Percentiles rank a stretch among this genome's conserved stretches.
phyloP scores from a whole-genome alignment of 37 sponge, comb jelly and placozoan genomes.

The Halisarca cf. caerulea region DNA sequence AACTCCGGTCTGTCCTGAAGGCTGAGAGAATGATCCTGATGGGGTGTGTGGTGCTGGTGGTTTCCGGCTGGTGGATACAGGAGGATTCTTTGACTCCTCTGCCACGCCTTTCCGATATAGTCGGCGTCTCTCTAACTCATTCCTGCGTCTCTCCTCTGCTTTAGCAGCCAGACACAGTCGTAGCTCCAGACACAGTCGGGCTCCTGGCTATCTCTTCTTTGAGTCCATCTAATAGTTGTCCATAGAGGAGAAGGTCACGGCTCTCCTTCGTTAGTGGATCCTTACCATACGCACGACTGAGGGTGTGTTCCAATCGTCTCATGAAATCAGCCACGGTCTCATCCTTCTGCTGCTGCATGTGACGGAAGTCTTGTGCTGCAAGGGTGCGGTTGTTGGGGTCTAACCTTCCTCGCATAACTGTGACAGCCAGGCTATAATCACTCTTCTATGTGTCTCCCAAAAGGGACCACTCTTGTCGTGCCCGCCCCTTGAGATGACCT shows the following conservation, averaged over 20 bases:
- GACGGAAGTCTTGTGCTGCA: conserved; percentile 60
- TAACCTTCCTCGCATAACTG: not conserved
- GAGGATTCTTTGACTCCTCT: not conserved
- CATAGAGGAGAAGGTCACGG: conserved; percentile 21
- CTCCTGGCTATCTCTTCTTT: not conserved
- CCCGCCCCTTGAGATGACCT: conserved; percentile 44
- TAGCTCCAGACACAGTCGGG: conserved; percentile 27
- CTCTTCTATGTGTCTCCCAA: conserved; percentile 15
- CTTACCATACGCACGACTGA: conserved; percentile 40
- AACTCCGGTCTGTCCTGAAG: not conserved
- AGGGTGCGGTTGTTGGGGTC: conserved; percentile 30
- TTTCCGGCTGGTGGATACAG: too few species aligned
- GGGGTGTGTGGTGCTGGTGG: too few species aligned
- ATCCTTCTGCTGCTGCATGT: conserved; percentile 9
- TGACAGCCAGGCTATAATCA: not conserved
- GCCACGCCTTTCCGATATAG: not conserved
- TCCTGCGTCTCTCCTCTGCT: conserved; percentile 11
- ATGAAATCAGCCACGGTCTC: conserved; percentile 45
- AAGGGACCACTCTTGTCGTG: conserved; percentile 51
- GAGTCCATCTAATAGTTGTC: conserved; percentile 26
- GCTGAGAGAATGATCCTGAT: too few species aligned
- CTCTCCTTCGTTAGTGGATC: conserved; percentile 38
- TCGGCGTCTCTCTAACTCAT: conserved; percentile 11
- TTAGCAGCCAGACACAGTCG: conserved; percentile 26
- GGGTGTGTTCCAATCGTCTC: conserved; percentile 33